Percentiles rank a stretch among this genome's conserved stretches.
phyloP scores from a whole-genome alignment of 2,797 vertebrate species.

The Siniperca scherzeri region DNA sequence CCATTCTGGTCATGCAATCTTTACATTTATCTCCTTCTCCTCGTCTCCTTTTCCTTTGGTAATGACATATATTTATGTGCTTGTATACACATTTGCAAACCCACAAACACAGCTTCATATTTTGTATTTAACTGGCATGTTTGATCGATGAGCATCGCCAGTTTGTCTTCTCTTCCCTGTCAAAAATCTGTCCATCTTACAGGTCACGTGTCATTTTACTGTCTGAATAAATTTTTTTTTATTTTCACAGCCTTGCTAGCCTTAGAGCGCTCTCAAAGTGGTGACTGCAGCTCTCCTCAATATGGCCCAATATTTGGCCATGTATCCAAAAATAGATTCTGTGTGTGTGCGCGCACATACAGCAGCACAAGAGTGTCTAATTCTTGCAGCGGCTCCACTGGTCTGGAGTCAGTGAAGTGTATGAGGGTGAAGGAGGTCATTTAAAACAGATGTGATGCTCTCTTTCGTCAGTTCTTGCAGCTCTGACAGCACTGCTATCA shows the following conservation, averaged over 20 bases:
- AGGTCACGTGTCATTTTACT: slow-evolving; percentile 10
- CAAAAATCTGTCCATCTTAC: slow-evolving; percentile 25
- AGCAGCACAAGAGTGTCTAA: slow-evolving; percentile 16
- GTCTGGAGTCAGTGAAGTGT: slow-evolving; percentile 40
- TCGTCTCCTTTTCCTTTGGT: neutral
- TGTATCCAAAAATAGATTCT: slow-evolving; percentile 45
- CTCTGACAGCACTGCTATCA: slow-evolving; percentile 34
- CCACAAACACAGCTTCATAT: neutral
- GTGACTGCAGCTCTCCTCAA: slow-evolving; percentile 20
- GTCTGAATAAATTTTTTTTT: neutral
- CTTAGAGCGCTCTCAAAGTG: neutral
- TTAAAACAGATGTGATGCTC: slow-evolving; percentile 39
- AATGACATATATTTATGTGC: neutral
- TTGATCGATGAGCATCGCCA: slow-evolving; percentile 3
- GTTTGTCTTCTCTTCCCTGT: neutral
- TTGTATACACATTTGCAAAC: neutral
- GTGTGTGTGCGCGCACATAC: neutral
- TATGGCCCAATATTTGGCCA: slow-evolving; percentile 31
- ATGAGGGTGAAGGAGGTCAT: slow-evolving; percentile 33
- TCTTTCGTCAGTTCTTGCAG: slow-evolving; percentile 10
- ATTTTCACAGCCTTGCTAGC: neutral
- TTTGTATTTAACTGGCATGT: slow-evolving; percentile 17
- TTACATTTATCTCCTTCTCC: neutral
- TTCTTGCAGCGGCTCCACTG: slow-evolving; percentile 26
- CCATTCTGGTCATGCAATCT: slow-evolving; percentile 1